Base-by-base conservation (phyloP, 2,113 vertebrate genomes). In the Pica pica region DNA sequence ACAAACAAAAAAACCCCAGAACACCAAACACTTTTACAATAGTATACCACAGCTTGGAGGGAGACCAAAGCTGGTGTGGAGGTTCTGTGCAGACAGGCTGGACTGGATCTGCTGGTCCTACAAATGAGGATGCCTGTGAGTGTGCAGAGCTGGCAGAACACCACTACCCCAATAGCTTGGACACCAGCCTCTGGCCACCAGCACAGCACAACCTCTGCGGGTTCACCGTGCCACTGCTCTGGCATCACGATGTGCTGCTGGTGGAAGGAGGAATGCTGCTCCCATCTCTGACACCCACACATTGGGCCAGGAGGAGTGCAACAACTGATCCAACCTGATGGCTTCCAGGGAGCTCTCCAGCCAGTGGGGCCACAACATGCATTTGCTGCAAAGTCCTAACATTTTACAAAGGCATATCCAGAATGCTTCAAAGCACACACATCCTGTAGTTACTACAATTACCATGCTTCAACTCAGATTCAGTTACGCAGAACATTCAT, bases 181-280 rank as follows among this genome's bases (percentile, higher is more conserved):
- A 39, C 56, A 35, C 6, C 49, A 52, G 16, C 18, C 41, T 19
- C 16, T 17, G 35, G 23, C 56, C 1, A 0, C 41, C 0, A 0
- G 53, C 73, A 57, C 23, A 28, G 47, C 27, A 33, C 30, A 13
- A 21, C 10, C 49, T n/a, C 39, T 39, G 41, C 1, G 0, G 41
- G 10, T 37, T 18, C 75, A 22, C 4, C 0, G 0, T 2, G 1
- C 2, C 3, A 26, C 35, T 22, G 6, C 5, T 28, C 22, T 0
- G 0, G 6, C 31, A 37, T 3, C 52, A 19, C 0, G 0, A 21
- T 0, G 2, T 6, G 53, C 64, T 78, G 30, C 30, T 24, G 30
- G 2, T 7, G 31, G 4, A 80, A 76, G 35, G 24, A 55, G 44
- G 31, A 37, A 13, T 19, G 31, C 37, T 0, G 1, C 28, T 83